Base-by-base conservation (phyloP, 1,140 invertebrate species). In the Drosophila arizonae region DNA sequence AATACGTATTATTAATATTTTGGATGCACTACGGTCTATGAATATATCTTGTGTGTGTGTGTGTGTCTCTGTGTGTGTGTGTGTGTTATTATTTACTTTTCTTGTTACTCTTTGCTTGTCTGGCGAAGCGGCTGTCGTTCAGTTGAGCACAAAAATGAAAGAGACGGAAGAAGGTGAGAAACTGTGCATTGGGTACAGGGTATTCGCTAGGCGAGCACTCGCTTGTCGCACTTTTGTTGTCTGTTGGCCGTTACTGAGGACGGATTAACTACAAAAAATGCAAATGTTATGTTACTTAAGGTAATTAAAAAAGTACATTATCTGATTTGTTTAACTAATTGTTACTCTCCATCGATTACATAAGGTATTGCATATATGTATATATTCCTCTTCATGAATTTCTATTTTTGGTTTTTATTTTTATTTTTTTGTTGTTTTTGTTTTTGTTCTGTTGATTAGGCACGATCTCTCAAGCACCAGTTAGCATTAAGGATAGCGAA, bases 261-360 rank as follows among this genome's bases (percentile, higher is more conserved):
- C 82, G 82, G 82, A 87, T 88, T 88, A 82, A 82, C 82, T 87
- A 87, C 79, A 87, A 87, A 86, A 87, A 86, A 86, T 85, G 80
- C 81, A 77, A 84, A 63, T 58, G 45, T 72, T 73, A 58, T 39
- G 36, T 70, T 51, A 72, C 77, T 73, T 55, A 76, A 63, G 55
- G 24, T 71, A 54, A 55, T 43, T 46, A 61, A 56, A 69, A 71
- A 71, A 56, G 36, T 64, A 17, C 46, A 10, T 52, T 51, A 52
- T 64, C 28, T 43, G 50, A 39, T 13, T 11, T 50, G 52, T 21
- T 54, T 39, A 67, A 68, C 64, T 68, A 72, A 68, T 63, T 46
- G 54, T 43, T 17, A 58, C 36, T 39, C 13, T 39, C 36, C 36
- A 39, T 11, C 43, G 15, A 72, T 58, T 66, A n/a, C 63, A 55